Conservation (phyloP, 1,140 invertebrate species). For the Dryas iulia region DNA sequence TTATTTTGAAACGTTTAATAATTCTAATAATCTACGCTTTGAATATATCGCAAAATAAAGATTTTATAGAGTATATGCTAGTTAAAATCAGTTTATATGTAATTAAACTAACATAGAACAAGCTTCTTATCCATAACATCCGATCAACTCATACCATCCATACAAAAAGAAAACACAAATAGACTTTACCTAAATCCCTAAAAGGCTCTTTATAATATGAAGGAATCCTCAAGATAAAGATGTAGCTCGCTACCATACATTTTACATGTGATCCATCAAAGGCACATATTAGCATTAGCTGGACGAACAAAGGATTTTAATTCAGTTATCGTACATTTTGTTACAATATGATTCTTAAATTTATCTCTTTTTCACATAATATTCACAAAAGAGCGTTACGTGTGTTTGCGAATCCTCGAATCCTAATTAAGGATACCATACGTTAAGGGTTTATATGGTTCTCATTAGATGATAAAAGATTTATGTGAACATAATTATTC, state of each 20-base stretch:
- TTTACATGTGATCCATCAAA: conserved; percentile 54
- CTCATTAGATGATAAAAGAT: background rate
- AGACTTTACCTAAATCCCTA: conserved; percentile 24
- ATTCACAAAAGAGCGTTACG: conserved; percentile 56
- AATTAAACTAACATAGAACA: too few relatives aligned
- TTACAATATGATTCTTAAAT: conserved; percentile 57
- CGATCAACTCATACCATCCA: conserved; percentile 17
- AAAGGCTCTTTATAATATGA: conserved; percentile 27
- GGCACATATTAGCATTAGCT: conserved; percentile 52
- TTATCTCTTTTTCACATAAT: conserved; percentile 57
- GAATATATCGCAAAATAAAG: too few relatives aligned
- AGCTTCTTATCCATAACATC: background rate
- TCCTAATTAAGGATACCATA: conserved; percentile 45
- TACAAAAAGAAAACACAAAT: conserved; percentile 21
- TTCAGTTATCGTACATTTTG: conserved; percentile 63
- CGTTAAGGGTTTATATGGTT: background rate
- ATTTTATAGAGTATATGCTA: too few relatives aligned
- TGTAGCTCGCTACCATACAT: conserved; percentile 15
- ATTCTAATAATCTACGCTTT: too few relatives aligned
- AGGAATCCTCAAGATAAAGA: conserved; percentile 27
- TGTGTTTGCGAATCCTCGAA: conserved; percentile 42
- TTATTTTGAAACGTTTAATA: too few relatives aligned
- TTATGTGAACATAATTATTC: background rate
- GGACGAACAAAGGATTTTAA: conserved; percentile 67
- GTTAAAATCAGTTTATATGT: too few relatives aligned